Evolutionary conservation across 1,140 invertebrate species (phyloP).

Genomic region (Diplogasteroides magnus): DNA sequence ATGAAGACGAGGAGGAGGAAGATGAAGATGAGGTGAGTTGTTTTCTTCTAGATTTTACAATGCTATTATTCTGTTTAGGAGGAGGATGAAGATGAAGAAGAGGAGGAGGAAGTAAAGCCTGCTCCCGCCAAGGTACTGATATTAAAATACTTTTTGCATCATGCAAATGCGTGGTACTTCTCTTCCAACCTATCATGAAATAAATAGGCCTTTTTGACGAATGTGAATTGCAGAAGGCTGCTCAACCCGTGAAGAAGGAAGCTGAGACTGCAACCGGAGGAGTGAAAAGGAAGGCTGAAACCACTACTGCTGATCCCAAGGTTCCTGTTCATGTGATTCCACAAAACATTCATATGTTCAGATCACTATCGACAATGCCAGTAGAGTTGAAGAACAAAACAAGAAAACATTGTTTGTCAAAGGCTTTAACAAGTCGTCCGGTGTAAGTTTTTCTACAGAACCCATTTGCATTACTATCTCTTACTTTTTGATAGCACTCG

Average conservation of each 20-base stretch:
- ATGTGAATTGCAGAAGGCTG: too few relatives aligned
- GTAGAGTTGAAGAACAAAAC: constrained; percentile 22
- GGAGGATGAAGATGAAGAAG: constrained; percentile 13
- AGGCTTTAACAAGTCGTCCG: constrained; percentile 18
- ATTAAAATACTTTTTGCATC: not conserved
- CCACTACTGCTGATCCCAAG: constrained; percentile 9
- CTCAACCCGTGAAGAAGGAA: not conserved
- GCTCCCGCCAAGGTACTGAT: not conserved
- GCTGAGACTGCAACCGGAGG: not conserved
- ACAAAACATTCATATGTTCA: not conserved
- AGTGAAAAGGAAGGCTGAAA: constrained; percentile 17
- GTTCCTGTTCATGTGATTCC: constrained; percentile 9
- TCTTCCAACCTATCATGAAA: too few relatives aligned
- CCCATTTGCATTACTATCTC: too few relatives aligned
- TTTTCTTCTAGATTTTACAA: too few relatives aligned
- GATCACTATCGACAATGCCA: constrained; percentile 25
- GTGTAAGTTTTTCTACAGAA: not conserved
- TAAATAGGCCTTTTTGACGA: too few relatives aligned
- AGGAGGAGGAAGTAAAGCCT: not conserved
- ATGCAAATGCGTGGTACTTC: not conserved
- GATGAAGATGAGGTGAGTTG: constrained; percentile 19
- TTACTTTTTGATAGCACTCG: too few relatives aligned
- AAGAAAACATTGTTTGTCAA: constrained; percentile 27
- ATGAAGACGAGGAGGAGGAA: constrained; percentile 17
- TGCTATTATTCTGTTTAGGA: constrained; percentile 10